A percentile compares a stretch with the other conserved stretches of the same genome.
These are phyloP conservation scores for Condylostylus longicornis DNA, from an alignment of 1,140 invertebrate genomes.

Conservation along the genomic window DNA sequence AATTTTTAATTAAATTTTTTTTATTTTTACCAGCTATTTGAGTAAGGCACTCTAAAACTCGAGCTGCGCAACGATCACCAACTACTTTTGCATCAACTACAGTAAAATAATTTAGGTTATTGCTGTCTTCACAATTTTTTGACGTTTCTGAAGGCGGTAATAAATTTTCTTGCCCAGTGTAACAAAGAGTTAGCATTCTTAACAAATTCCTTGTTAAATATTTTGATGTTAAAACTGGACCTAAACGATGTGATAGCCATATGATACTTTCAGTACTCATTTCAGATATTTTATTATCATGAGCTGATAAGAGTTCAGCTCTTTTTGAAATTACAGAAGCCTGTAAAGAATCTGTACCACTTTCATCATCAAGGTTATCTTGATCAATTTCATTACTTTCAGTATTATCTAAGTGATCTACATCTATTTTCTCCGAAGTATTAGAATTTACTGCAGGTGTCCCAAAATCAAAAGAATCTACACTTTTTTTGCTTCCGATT, in stretches of 20 bases:
- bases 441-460: slow-evolving; percentile 16
- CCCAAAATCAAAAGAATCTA: slow-evolving; percentile 29
- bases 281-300: slow-evolving; percentile 55
- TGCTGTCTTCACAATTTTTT: slow-evolving; percentile 22
- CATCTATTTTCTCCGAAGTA: no score
- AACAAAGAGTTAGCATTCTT: slow-evolving; percentile 86
- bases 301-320: slow-evolving; percentile 27
- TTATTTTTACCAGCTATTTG: slow-evolving; percentile 43
- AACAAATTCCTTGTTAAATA: slow-evolving; percentile 82
- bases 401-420: no score
- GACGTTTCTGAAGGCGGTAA: slow-evolving; percentile 25
- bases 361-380: no score
- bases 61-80: slow-evolving; percentile 68
- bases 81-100: slow-evolving; percentile 43
- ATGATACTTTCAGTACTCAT: slow-evolving; percentile 81
- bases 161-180: slow-evolving; percentile 71
- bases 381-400: no score
- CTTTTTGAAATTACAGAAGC: slow-evolving; percentile 25
- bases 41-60: slow-evolving; percentile 75
- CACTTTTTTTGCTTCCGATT: slow-evolving; percentile 40
- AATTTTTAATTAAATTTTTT: background rate
- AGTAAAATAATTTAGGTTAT: slow-evolving; percentile 39
- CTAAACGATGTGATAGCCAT: slow-evolving; percentile 85
- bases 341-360: slow-evolving; percentile 22
- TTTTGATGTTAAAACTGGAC: slow-evolving; percentile 81